Evolutionary conservation across 2,888 invertebrate genomes (phyloP).

Genomic region (Chalcis sispes): DNA sequence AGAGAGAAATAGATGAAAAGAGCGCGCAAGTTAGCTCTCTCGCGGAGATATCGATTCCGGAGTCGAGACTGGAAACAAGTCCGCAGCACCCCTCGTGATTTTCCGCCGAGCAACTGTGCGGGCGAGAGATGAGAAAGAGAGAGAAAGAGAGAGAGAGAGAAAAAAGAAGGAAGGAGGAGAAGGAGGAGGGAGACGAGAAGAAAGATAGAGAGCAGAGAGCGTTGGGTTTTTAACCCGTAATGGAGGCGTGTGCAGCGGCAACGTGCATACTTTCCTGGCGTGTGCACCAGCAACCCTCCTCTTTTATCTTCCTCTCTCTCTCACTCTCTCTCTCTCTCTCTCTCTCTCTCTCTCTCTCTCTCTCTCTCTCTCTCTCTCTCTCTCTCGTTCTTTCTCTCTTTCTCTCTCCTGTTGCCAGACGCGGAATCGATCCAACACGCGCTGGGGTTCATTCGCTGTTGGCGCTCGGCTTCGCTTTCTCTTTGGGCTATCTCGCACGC

Average conservation of each 20-base stretch:
- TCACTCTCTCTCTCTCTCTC: not conserved
- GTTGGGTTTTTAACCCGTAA: too few species aligned
- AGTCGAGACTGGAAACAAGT: slow-evolving; percentile 38
- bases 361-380: slow-evolving; percentile 1
- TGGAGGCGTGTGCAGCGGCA: slow-evolving; percentile 32
- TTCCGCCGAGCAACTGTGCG: slow-evolving; percentile 1
- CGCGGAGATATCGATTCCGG: slow-evolving; percentile 38
- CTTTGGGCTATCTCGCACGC: not conserved
- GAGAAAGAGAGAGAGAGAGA: slow-evolving; percentile 12
- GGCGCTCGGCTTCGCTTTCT: not conserved
- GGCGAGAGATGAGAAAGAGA: slow-evolving; percentile 10
- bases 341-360: not conserved
- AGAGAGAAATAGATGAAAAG: not conserved
- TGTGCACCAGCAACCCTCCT: slow-evolving; percentile 34
- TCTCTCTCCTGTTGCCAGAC: slow-evolving; percentile 49
- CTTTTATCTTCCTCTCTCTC: not conserved
- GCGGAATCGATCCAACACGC: slow-evolving; percentile 49
- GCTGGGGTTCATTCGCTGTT: not conserved
- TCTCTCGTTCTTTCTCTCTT: not conserved
- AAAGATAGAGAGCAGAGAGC: too few species aligned
- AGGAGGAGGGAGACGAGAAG: not conserved
- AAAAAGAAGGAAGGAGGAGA: not conserved
- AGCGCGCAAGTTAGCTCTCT: not conserved
- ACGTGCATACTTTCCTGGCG: slow-evolving; percentile 3
- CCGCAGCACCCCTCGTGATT: slow-evolving; percentile 45